Base-by-base conservation (phyloP, 2,888 invertebrate genomes). In the Andrena bucephala region DNA sequence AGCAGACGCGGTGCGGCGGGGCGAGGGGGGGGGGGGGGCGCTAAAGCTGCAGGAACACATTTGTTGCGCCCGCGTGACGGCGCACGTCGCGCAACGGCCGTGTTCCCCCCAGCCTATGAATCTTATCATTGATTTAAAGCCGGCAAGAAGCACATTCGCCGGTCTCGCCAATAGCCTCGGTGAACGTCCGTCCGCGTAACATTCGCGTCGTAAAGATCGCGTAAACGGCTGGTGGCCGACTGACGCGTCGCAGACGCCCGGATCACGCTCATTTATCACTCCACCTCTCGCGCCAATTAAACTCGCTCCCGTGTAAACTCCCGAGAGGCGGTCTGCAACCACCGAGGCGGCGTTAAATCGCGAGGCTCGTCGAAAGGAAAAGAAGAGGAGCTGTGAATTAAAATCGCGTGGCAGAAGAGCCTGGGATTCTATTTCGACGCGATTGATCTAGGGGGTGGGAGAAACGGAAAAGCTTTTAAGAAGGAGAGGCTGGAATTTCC, bases 61-160 rank as follows among this genome's bases (percentile, higher is more conserved):
- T 81, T 54, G 42, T 81, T 62, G 60, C 66, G 42, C 24, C 20
- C 59, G 42, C 42, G 65, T 78, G 79, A 81, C 81, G 73, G 73
- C 36, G 50, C 72, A 72, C 74, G 80, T 82, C 74, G 66, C 48
- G 62, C 57, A 60, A 20, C 29, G 69, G 24, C 52, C 62, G 72
- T 65, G 36, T 42, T 65, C 70, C 71, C 48, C 72, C 81, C 50
- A 27, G 57, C 81, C 52, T 76, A 83, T 72, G 81, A 83, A 76
- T 75, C 82, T 83, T 83, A 83, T 81, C 75, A 81, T 76, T 83
- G 81, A 83, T 83, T 81, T 81, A 83, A 65, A 81, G 52, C 75
- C 52, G 13, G 31, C 70, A 54, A 54, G 68, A 42, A 67, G 67
- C 70, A 60, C 75, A 66, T 79, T 81, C 54, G 68, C 79, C 65